Evolutionary conservation across 2,113 vertebrate genomes (phyloP), one percentile per base, ranked within the genome.

Genomic region (Ictidomys tridecemlineatus): DNA sequence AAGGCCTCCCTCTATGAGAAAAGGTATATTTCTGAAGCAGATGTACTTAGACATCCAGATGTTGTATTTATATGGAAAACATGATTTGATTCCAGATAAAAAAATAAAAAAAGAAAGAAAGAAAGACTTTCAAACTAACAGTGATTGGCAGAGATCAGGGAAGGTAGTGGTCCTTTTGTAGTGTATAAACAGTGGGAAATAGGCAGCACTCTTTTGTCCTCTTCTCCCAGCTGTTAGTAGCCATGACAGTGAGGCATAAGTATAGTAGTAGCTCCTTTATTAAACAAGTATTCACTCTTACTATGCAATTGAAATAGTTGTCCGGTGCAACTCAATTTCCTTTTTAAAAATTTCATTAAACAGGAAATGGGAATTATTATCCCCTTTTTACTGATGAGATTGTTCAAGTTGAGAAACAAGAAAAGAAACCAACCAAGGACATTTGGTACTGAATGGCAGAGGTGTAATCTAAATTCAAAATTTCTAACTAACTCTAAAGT

Each of bases 181-280:
- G 0, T 51, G 1, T 30, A 7, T 18, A 53, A 18, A 45, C 8
- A n/a, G 16, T 34, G 70, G 14, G 61, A 8, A 56, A 22, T 26
- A 48, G n/a, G 7, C 1, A 37, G 14, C 4, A 12, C 18, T 6
- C 5, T 77, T 53, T 53, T 72, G 87, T 58, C 61, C 20, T 88
- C 20, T 67, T 8, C 4, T 74, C 56, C 4, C 6, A 24, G 24
- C 18, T 79, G 32, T 69, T 58, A 82, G 10, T 45, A 8, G 32
- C 45, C 30, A 32, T 24, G 30, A 78, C 4, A 37, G 2, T 34
- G 53, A 73, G 48, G 39, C 32, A 8, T 18, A 85, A 56, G 48
- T 84, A 8, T 69, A 94, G 51, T 82, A 63, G 7, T 24, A 92
- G 30, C n/a, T 86, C 32, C 32, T 96, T 97, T 94, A 58, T 89